Base-by-base conservation (phyloP, 2,797 vertebrate genomes). In the Chromobotia macracanthus region DNA sequence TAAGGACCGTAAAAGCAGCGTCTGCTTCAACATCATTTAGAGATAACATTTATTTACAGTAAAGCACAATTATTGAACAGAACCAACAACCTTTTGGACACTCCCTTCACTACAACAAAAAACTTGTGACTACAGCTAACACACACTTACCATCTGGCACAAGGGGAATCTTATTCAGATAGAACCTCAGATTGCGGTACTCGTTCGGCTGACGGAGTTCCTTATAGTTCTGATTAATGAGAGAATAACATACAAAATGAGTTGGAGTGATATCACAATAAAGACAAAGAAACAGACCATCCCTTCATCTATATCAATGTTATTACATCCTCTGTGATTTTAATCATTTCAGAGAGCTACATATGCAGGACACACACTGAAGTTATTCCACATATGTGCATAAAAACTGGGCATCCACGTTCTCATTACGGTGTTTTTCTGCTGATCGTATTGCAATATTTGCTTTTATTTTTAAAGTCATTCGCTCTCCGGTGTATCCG, bases 111-210 rank as follows among this genome's bases (percentile, higher is more conserved):
- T 51, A 31, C 15, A 75, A 44, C 0, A 9, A 68, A 44, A 53
- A 70, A 51, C 35, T 8, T 13, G 19, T 50, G n/a, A 56, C 75
- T 61, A 8, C 31, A 46, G 21, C 15, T 55, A 64, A 72, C 21
- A 60, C 55, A 70, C 25, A 90, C 95, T 95, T 89, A 98, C 97
- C 97, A 72, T 99, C 97, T 73, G 97, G 97, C 46, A 97, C 95
- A 82, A 98, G 95, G 1, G 97, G 96, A 86, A 98, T 97, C 91
- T 98, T 98, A 89, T 99, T 98, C 90, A 97, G 92, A 92, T 99
- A 99, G 92, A 99, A 98, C 79, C 96, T 95, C 68, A 99, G 95
- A 90, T 99, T 98, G 56, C 95, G 94, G 77, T 96, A 95, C 86
- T 98, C 96, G 86, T 95, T 98, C 81, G 95, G 94, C 79, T 94